Conservation (phyloP, 2,113 vertebrate genomes). For the Cygnus buccinator region DNA sequence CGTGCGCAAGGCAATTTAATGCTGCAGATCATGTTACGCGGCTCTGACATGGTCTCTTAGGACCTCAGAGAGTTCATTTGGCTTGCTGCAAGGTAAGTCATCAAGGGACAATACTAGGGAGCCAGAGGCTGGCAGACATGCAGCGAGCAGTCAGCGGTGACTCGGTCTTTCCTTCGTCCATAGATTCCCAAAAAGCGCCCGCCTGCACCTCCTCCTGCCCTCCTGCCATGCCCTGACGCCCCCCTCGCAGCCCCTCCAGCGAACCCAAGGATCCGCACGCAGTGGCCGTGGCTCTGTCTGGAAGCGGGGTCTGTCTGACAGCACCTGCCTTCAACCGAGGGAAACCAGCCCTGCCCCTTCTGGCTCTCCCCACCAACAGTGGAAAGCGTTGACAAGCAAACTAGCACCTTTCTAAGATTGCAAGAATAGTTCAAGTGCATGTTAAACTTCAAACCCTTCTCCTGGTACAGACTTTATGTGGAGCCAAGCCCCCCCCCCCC, state of each 20-base stretch:
- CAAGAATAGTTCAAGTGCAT: too few relatives aligned
- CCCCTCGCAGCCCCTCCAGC: fast-evolving
- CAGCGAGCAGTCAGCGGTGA: fast-evolving
- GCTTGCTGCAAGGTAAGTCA: not conserved
- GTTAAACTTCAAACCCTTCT: fast-evolving
- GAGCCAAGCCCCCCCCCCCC: not conserved
- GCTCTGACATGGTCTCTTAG: not conserved
- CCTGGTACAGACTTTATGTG: fast-evolving
- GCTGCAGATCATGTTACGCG: fast-evolving
- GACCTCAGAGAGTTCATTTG: too few relatives aligned
- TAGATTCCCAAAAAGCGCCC: not conserved
- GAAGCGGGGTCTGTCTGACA: fast-evolving
- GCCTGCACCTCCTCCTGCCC: not conserved
- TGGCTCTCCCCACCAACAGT: fast-evolving
- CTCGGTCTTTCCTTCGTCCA: not conserved
- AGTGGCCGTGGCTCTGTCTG: fast-evolving
- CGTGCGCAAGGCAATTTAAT: fast-evolving
- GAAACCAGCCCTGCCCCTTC: not conserved
- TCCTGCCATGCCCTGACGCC: fast-evolving
- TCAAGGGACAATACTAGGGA: fast-evolving
- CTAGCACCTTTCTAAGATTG: too few relatives aligned
- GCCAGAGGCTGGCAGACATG: not conserved
- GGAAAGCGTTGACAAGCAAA: not conserved
- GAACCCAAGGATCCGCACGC: fast-evolving
- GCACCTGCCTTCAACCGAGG: fast-evolving